Percentiles rank a stretch among this genome's conserved stretches.
phyloP scores from a whole-genome alignment of 2,797 vertebrate species.

The Galaxias olidus region DNA sequence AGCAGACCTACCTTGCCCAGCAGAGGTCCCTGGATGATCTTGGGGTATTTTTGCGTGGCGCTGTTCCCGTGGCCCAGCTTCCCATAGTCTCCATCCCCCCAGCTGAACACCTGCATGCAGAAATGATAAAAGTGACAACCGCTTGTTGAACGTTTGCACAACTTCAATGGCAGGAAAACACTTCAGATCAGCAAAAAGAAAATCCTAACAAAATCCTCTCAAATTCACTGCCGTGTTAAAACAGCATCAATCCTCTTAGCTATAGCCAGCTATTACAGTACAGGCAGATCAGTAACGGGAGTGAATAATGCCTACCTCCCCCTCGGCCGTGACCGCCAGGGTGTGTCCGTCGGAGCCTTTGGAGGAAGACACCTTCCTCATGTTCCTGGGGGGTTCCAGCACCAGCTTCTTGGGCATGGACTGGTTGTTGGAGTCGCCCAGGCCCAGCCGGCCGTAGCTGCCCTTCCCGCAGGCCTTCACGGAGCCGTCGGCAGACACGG shows the following conservation, averaged over 20 bases:
- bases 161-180: neutral
- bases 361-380: slow-evolving; percentile 65
- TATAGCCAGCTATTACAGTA: neutral
- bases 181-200: neutral
- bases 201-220: no score
- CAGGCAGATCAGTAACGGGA: neutral
- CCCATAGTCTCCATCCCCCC: slow-evolving; percentile 69
- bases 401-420: slow-evolving; percentile 65
- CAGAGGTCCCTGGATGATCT: slow-evolving; percentile 66
- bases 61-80: slow-evolving; percentile 71
- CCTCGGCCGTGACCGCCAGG: slow-evolving; percentile 60
- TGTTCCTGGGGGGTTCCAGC: slow-evolving; percentile 58
- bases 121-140: neutral
- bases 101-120: slow-evolving; percentile 52
- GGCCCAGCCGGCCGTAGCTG: slow-evolving; percentile 65
- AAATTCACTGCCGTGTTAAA: no score
- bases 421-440: slow-evolving; percentile 70
- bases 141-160: neutral
- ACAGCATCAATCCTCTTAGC: no score
- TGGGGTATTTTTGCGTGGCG: slow-evolving; percentile 68
- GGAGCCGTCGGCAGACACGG: slow-evolving; percentile 60
- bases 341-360: slow-evolving; percentile 69
- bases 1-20: slow-evolving; percentile 54
- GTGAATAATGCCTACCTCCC: slow-evolving; percentile 33
- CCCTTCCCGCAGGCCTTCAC: slow-evolving; percentile 69